phyloP scores from a whole-genome alignment of 2,888 invertebrate species.

The Rapana venosa region DNA sequence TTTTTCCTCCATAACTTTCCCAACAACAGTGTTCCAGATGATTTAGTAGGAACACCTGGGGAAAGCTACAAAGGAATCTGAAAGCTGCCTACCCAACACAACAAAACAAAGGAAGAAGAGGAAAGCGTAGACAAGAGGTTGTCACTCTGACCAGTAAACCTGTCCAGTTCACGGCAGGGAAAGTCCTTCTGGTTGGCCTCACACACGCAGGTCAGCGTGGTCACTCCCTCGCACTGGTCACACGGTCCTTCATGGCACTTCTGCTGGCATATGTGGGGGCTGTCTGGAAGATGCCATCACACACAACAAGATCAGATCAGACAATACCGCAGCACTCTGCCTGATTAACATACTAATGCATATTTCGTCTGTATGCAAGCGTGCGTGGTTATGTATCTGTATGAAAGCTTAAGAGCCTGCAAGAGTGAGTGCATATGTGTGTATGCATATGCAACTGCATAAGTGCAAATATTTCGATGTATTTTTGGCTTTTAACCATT shows the following conservation, averaged over 20 bases:
- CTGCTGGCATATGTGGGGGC: constrained; percentile 85
- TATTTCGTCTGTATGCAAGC: neutral
- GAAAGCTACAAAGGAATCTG: too few relatives aligned
- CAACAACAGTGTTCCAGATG: too few relatives aligned
- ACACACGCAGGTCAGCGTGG: constrained; percentile 72
- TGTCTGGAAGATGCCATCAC: constrained; percentile 50
- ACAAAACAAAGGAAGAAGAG: too few relatives aligned
- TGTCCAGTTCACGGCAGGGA: constrained; percentile 59
- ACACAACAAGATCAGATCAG: neutral
- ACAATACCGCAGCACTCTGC: neutral
- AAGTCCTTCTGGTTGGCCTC: constrained; percentile 81
- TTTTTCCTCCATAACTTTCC: too few relatives aligned
- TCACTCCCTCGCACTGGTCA: constrained; percentile 82
- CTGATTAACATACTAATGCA: neutral
- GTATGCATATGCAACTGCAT: too few relatives aligned
- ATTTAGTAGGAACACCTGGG: too few relatives aligned
- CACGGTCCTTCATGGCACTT: constrained; percentile 91
- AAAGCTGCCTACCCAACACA: too few relatives aligned
- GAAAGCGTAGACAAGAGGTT: neutral
- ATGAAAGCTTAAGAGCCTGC: neutral
- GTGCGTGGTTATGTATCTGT: neutral
- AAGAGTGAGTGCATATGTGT: too few relatives aligned
- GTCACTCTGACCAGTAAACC: constrained; percentile 22
- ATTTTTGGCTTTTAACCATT: too few relatives aligned
- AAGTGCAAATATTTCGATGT: too few relatives aligned